Conservation (phyloP, 2,113 vertebrate genomes). For the Cavia porcellus region DNA sequence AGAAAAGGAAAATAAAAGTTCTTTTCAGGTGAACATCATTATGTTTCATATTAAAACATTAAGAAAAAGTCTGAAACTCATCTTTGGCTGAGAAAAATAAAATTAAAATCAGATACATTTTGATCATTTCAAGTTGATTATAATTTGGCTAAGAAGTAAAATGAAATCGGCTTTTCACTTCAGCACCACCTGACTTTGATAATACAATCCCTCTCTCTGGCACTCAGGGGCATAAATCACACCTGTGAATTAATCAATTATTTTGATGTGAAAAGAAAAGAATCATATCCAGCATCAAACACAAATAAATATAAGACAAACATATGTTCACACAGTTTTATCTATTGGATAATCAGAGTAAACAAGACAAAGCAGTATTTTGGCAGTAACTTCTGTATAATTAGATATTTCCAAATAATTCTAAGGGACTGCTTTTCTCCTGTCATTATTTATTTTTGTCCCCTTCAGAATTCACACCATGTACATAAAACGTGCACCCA, state of each 20-base stretch:
- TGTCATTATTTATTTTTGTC: background rate
- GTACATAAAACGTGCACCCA: background rate
- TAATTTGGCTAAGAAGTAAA: slow-evolving; percentile 68
- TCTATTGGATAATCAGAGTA: slow-evolving; percentile 34
- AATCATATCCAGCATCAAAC: slow-evolving; percentile 36
- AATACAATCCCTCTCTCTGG: slow-evolving; percentile 59
- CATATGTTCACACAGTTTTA: slow-evolving; percentile 35
- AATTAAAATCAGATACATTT: slow-evolving; percentile 56
- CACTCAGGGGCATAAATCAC: background rate
- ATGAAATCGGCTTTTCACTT: slow-evolving; percentile 69
- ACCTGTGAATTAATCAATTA: slow-evolving; percentile 70
- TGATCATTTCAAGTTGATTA: slow-evolving; percentile 11
- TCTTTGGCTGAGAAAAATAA: slow-evolving; percentile 61
- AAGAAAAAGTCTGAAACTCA: slow-evolving; percentile 23
- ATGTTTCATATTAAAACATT: slow-evolving; percentile 47
- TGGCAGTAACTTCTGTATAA: background rate
- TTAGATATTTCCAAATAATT: background rate
- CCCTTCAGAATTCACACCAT: background rate
- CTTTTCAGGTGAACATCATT: background rate
- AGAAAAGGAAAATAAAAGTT: background rate
- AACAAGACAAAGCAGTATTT: background rate
- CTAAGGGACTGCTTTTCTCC: background rate
- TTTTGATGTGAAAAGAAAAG: slow-evolving; percentile 63
- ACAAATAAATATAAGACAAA: slow-evolving; percentile 64
- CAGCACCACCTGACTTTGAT: slow-evolving; percentile 45